Percentiles rank a stretch among this genome's conserved stretches.
Evolutionary conservation across 2,888 invertebrate genomes (phyloP).

Genomic region (Rhagium mordax): DNA sequence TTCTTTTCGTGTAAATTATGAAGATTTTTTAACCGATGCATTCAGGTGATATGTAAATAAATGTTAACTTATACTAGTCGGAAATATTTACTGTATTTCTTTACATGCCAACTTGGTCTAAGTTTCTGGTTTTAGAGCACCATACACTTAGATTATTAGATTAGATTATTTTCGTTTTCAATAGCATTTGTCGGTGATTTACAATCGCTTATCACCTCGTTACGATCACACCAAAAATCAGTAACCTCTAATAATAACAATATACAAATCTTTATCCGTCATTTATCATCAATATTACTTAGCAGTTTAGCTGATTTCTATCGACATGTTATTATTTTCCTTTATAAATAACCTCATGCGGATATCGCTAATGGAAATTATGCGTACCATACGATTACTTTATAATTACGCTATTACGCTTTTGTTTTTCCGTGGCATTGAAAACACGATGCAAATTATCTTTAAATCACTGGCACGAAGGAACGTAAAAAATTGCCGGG

Average conservation of each 20-base stretch:
- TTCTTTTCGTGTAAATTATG: no score
- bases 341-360: neutral
- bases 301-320: neutral
- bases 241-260: neutral
- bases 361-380: neutral
- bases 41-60: no score
- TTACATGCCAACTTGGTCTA: no score
- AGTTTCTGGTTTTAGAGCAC: no score
- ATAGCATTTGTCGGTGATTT: neutral
- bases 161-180: no score
- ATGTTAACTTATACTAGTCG: no score
- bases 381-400: neutral
- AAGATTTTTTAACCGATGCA: no score
- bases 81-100: no score
- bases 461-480: neutral
- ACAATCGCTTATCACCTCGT: neutral
- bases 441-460: neutral
- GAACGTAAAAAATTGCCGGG: neutral
- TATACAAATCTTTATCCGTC: neutral
- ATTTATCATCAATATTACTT: neutral
- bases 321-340: neutral
- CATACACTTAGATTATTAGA: no score
- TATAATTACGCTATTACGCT: neutral
- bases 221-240: neutral
- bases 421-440: constrained; percentile 7